phyloP scores from a whole-genome alignment of 2,888 invertebrate species.

The Clostera curtula region DNA sequence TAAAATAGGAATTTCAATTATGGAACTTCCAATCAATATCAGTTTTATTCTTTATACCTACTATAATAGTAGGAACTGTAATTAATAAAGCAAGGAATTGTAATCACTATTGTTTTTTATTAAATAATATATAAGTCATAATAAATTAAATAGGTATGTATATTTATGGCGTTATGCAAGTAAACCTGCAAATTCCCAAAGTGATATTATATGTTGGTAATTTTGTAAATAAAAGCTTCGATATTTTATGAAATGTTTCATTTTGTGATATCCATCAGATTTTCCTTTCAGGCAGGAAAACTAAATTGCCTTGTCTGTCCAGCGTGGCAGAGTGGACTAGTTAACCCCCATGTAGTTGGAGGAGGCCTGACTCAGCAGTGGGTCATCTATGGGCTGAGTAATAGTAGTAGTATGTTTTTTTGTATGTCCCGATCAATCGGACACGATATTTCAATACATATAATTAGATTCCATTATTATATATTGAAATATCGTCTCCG shows the following conservation, averaged over 20 bases:
- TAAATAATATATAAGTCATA: no score
- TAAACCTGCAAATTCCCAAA: constrained; percentile 73
- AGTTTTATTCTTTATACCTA: constrained; percentile 20
- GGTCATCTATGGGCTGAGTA: no score
- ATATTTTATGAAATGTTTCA: constrained; percentile 53
- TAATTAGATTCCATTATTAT: no score
- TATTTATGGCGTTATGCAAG: constrained; percentile 68
- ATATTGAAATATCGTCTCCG: no score
- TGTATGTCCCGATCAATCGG: no score
- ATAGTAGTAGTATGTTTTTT: no score
- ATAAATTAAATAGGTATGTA: constrained; percentile 51
- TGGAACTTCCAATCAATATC: constrained; percentile 26
- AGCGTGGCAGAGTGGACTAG: no score
- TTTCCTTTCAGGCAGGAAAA: no score
- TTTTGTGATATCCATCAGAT: constrained; percentile 12
- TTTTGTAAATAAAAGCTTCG: constrained; percentile 76
- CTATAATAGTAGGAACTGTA: constrained; percentile 17
- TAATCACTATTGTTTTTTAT: constrained; percentile 60
- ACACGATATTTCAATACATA: no score
- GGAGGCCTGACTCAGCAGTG: no score
- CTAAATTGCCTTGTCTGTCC: no score
- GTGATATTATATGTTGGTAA: constrained; percentile 74
- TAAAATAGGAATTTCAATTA: constrained; percentile 17
- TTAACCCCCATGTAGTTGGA: no score
- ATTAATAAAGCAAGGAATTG: constrained; percentile 49